A percentile compares a stretch with the other conserved stretches of the same genome.
Conservation (phyloP, 2,888 invertebrate species). For the Rosalia funebris region DNA sequence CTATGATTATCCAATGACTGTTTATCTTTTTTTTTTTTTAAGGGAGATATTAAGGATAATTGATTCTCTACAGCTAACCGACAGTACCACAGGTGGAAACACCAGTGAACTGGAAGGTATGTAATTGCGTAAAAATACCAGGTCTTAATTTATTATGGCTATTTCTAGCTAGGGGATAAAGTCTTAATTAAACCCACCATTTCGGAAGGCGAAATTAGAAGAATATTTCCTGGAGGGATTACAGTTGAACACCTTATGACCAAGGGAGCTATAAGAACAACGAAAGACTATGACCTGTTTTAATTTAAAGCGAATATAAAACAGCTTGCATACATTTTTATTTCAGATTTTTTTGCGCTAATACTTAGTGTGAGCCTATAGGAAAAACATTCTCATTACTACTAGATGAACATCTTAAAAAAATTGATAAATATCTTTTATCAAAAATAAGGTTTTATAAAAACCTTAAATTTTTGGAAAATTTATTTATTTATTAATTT, state of each 20-base stretch:
- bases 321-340: too few species aligned
- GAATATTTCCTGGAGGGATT: constrained; percentile 1
- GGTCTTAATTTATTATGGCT: neutral
- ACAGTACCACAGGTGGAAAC: constrained; percentile 13
- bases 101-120: constrained; percentile 10
- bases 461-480: too few species aligned
- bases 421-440: too few species aligned
- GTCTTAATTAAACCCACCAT: constrained; percentile 8
- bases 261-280: constrained; percentile 1
- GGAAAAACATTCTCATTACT: too few species aligned
- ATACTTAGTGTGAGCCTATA: too few species aligned
- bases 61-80: constrained; percentile 10
- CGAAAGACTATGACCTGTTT: neutral
- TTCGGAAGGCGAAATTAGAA: constrained; percentile 1
- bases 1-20: neutral
- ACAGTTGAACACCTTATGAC: neutral
- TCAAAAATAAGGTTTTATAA: too few species aligned
- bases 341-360: too few species aligned
- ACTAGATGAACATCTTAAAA: too few species aligned
- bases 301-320: too few species aligned
- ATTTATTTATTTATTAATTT: too few species aligned
- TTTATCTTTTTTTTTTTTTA: neutral
- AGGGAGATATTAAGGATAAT: constrained; percentile 20
- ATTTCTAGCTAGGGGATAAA: constrained; percentile 11
- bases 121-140: neutral